Base-by-base conservation (phyloP, 1,140 invertebrate species). In the Riptortus pedestris region DNA sequence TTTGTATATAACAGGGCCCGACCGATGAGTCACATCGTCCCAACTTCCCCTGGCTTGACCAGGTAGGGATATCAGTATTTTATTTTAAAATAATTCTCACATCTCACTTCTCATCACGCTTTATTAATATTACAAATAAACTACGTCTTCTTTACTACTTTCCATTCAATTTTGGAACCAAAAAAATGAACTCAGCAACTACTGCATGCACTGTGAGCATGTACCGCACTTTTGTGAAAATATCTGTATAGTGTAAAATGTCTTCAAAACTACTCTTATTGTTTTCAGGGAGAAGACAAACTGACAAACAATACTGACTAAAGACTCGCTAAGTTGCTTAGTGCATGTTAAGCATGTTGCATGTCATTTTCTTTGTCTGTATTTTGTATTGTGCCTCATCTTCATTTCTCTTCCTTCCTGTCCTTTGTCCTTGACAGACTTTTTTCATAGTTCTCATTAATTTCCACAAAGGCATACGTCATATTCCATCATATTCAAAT, bases 31-130 rank as follows among this genome's bases (percentile, higher is more conserved):
- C 16, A 55, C 51, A 55, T 69, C 28, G 69, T 60, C 64, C 70
- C 70, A 65, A 60, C 71, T 62, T 71, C 68, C 55, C 70, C 70
- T 69, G 70, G 67, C 68, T 66, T 67, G 59, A 62, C 69, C 67
- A 72, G 71, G 71, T 72, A 72, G 63, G 66, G 31, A 62, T 62
- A 43, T 63, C 33, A 66, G 51, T 20, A 65, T 66, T 52, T 45
- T 18, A 24, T 64, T 43, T 45, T 63, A n/a, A 55, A 55, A 55
- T 55, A 55, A 55, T 59, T 48, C 22, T 65, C 62, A 67, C 63
- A 59, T 47, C 31, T 64, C 45, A 64, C 59, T 26, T 38, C 43
- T 31, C 63, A 64, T 47, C 55, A 59, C 63, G 63, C 63, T 64
- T 64, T 55, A 55, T 28, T 55, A 55, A 55, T 55, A 22, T 20